These are phyloP conservation scores for Sisor rabdophorus DNA, from an alignment of 2,113 vertebrate genomes.

Conservation along the genomic window DNA sequence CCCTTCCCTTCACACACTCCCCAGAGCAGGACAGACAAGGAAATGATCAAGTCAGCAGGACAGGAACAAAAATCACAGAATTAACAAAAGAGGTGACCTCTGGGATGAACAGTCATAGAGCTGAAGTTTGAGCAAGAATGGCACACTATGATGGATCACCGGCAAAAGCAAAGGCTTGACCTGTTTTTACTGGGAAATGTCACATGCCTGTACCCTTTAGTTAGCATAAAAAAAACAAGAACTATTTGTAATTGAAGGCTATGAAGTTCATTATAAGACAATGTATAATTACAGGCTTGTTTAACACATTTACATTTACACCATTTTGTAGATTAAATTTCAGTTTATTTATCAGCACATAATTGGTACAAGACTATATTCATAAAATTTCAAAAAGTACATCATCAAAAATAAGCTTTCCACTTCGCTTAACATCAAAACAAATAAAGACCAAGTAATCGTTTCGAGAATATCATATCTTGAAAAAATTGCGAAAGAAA, in stretches of 20 bases:
- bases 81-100: constrained; percentile 75
- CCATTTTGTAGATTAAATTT: too few relatives aligned
- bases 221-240: constrained; percentile 75
- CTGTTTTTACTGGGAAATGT: constrained; percentile 75
- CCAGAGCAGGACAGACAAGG: constrained; percentile 58
- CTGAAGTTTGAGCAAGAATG: constrained; percentile 61
- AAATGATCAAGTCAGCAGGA: constrained; percentile 62
- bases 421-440: constrained; percentile 35
- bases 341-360: constrained; percentile 28
- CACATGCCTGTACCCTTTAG: constrained; percentile 62
- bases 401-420: constrained; percentile 39
- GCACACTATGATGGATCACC: constrained; percentile 82
- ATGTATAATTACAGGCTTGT: constrained; percentile 10
- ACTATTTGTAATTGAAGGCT: constrained; percentile 52
- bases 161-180: constrained; percentile 73
- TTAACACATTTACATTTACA: not conserved
- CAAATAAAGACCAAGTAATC: constrained; percentile 35
- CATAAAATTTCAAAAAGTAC: constrained; percentile 33
- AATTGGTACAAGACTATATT: constrained; percentile 23
- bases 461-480: constrained; percentile 36
- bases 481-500: constrained; percentile 31
- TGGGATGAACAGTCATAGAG: constrained; percentile 67
- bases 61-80: constrained; percentile 56
- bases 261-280: constrained; percentile 57
- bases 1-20: constrained; percentile 26